phyloP scores from a whole-genome alignment of 2,888 invertebrate species.

The Drosophila paucipuncta region DNA sequence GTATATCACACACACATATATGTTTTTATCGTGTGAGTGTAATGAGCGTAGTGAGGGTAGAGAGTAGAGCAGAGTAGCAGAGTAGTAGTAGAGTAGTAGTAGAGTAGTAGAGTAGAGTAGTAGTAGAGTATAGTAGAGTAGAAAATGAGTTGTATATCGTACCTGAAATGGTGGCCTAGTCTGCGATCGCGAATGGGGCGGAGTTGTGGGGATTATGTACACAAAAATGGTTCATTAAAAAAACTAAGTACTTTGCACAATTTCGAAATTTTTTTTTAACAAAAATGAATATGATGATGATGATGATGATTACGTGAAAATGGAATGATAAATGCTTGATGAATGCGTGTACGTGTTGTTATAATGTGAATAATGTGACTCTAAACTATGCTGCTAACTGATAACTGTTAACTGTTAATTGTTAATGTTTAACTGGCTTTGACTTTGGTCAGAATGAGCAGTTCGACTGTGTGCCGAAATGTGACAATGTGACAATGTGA shows the following conservation, averaged over 20 bases:
- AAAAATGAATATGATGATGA: conserved; percentile 41
- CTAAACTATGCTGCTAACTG: conserved; percentile 43
- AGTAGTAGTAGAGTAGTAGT: neutral
- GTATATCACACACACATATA: conserved; percentile 15
- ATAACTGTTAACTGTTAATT: conserved; percentile 28
- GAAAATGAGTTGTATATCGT: conserved; percentile 83
- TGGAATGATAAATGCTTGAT: conserved; percentile 46
- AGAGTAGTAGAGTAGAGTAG: conserved; percentile 6
- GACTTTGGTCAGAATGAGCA: conserved; percentile 22
- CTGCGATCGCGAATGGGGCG: conserved; percentile 83
- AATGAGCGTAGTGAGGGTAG: conserved; percentile 48
- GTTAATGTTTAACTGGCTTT: conserved; percentile 19
- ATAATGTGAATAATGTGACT: conserved; percentile 42
- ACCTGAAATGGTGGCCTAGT: conserved; percentile 85
- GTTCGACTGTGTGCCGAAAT: conserved; percentile 44
- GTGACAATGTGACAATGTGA: neutral
- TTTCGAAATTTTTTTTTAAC: conserved; percentile 71
- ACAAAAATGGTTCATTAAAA: conserved; percentile 80
- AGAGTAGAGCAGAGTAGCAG: conserved; percentile 23
- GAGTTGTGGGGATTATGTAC: conserved; percentile 82
- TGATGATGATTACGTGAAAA: conserved; percentile 44
- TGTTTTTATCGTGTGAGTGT: conserved; percentile 36
- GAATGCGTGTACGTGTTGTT: conserved; percentile 50
- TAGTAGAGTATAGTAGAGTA: conserved; percentile 48
- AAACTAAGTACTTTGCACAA: conserved; percentile 76